These are phyloP conservation scores for Bombus waltoni DNA, from an alignment of 1,140 invertebrate species.

Conservation along the genomic window DNA sequence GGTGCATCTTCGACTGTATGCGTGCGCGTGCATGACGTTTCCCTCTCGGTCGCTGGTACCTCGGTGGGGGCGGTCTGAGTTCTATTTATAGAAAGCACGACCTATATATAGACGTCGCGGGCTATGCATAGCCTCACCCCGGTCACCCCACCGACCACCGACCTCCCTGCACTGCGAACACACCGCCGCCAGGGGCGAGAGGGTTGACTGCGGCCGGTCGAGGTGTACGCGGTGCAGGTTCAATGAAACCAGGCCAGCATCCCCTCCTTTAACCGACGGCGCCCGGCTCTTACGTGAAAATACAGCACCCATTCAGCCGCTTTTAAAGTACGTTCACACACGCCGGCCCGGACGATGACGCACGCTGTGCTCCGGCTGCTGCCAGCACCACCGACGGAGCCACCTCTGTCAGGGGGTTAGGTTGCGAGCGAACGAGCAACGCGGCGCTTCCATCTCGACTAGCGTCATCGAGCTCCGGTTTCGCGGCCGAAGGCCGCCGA, in stretches of 20 bases:
- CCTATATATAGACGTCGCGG: constrained; percentile 78
- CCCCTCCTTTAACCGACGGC: constrained; percentile 45
- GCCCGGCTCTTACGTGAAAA: constrained; percentile 69
- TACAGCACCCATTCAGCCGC: constrained; percentile 71
- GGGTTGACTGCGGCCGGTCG: constrained; percentile 37
- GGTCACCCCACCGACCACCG: constrained; percentile 39
- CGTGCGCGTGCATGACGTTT: neutral
- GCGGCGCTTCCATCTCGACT: neutral
- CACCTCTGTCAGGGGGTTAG: neutral
- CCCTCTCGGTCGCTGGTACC: neutral
- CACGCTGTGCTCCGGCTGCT: constrained; percentile 12
- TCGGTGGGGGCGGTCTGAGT: constrained; percentile 60
- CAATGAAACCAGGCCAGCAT: constrained; percentile 80
- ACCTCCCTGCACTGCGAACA: constrained; percentile 61
- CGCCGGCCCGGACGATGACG: constrained; percentile 40
- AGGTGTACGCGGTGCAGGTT: constrained; percentile 72
- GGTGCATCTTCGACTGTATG: neutral
- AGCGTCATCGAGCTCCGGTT: constrained; percentile 25
- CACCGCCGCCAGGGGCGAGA: constrained; percentile 25
- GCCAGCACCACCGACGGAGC: neutral
- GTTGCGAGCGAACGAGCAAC: neutral
- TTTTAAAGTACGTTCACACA: constrained; percentile 64
- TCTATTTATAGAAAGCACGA: constrained; percentile 81
- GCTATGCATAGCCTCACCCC: constrained; percentile 77
- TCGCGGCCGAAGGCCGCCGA: constrained; percentile 12